Evolutionary conservation across 2,113 vertebrate genomes (phyloP).

Genomic region (Platysteira castanea): DNA sequence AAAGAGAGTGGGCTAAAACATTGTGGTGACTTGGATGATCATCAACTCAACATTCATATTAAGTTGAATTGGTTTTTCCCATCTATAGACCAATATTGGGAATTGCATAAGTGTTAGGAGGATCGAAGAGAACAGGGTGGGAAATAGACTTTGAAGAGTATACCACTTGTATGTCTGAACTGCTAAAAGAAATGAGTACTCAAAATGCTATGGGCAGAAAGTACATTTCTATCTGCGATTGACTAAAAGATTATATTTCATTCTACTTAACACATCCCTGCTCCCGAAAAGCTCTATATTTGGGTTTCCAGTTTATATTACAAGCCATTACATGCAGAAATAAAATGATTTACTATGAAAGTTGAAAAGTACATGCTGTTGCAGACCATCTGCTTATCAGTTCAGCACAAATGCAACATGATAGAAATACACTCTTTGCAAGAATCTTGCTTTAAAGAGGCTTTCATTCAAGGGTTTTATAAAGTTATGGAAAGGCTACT

Average conservation of each 20-base stretch:
- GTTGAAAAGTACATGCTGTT: background rate
- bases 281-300: background rate
- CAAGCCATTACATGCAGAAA: background rate
- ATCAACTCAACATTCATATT: background rate
- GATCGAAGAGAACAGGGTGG: background rate
- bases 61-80: background rate
- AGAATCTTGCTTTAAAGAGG: background rate
- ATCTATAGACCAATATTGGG: background rate
- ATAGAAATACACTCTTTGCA: background rate
- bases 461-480: background rate
- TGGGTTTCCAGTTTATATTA: background rate
- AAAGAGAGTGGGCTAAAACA: background rate
- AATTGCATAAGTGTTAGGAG: background rate
- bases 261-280: background rate
- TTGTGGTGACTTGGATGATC: background rate
- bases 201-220: background rate
- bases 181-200: background rate
- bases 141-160: background rate
- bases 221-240: background rate
- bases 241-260: background rate
- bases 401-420: background rate
- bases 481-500: background rate
- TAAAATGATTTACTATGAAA: background rate
- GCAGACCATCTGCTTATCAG: background rate
- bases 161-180: background rate